Base-by-base conservation (phyloP, 2,113 vertebrate genomes). In the Triplophysa siluroides region DNA sequence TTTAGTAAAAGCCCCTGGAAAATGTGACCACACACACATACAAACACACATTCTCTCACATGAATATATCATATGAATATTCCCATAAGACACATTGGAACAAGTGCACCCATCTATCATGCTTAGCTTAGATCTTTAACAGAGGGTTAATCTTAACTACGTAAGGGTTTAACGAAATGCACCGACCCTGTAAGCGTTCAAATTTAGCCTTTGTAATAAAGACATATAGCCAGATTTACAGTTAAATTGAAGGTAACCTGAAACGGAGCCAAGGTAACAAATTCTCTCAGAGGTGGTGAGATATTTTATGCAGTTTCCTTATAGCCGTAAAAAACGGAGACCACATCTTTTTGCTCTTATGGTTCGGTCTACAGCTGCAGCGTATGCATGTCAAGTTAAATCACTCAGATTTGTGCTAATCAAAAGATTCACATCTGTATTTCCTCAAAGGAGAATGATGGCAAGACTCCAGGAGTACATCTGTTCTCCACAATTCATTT, bases 31-130 rank as follows among this genome's bases (percentile, higher is more conserved):
- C 74, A 83, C 52, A 60, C 81, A 75, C 74, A 83, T 38, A 60
- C 26, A 16, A 38, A 83, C 85, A 79, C 60, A 87, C 86, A 87
- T 87, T 88, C 79, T 81, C 85, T 86, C 81, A 86, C 81, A 67
- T 83, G 43, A 58, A 54, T 18, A 16, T 14, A 26, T 74, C 71
- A 52, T 58, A 61, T 61, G 67, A 66, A 73, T 69, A 82, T 74
- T 24, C 58, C 79, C 58, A 87, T 82, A 75, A 70, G 71, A 21
- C 81, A 83, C 60, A 38, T 85, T 82, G 84, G 61, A 54, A 86
- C 33, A 75, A 78, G 54, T 64, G 38, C 50, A 63, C 38, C 56
- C 47, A 19, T 76, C 83, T 67, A 64, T 73, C 64, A 50, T 52
- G 45, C 38, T 21, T 33, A n/a, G 62, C 43, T 41, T 50, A 60